A percentile compares a stretch with the other conserved stretches of the same genome.
Conservation (phyloP, 2,888 invertebrate genomes). For the Osedax fenrisi region DNA sequence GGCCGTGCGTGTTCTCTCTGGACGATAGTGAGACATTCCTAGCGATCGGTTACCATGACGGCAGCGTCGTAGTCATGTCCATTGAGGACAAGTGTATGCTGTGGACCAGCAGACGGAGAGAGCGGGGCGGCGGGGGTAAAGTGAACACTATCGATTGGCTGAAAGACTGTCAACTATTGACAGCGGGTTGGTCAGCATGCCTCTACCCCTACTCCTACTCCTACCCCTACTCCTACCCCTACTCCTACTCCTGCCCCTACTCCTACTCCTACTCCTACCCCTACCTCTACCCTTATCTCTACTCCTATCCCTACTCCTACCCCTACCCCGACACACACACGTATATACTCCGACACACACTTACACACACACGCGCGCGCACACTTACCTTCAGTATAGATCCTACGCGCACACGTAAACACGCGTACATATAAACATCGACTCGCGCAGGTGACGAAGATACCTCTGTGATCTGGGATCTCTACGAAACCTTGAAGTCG, state of each 20-base stretch:
- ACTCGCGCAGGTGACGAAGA: constrained; percentile 24
- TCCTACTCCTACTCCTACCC: too few relatives aligned
- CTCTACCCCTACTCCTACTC: too few relatives aligned
- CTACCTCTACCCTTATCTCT: too few relatives aligned
- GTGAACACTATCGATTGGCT: constrained; percentile 26
- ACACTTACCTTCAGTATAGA: too few relatives aligned
- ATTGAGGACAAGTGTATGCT: constrained; percentile 15
- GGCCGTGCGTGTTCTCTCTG: constrained; percentile 15
- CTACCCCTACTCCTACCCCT: too few relatives aligned
- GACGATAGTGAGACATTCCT: constrained; percentile 26
- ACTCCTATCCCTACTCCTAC: too few relatives aligned
- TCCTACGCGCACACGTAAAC: too few relatives aligned
- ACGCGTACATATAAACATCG: too few relatives aligned
- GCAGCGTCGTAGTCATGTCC: constrained; percentile 24
- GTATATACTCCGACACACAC: too few relatives aligned
- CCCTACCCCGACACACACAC: too few relatives aligned
- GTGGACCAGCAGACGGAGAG: background rate
- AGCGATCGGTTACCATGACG: constrained; percentile 23
- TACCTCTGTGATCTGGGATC: constrained; percentile 26
- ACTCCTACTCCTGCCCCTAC: too few relatives aligned
- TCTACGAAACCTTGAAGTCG: background rate
- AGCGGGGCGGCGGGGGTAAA: background rate
- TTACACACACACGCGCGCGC: too few relatives aligned
- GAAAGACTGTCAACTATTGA: constrained; percentile 6
- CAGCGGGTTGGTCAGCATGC: constrained; percentile 9